Conservation (phyloP, 92 coral and sea anemone species). For the Porites evermanni region DNA sequence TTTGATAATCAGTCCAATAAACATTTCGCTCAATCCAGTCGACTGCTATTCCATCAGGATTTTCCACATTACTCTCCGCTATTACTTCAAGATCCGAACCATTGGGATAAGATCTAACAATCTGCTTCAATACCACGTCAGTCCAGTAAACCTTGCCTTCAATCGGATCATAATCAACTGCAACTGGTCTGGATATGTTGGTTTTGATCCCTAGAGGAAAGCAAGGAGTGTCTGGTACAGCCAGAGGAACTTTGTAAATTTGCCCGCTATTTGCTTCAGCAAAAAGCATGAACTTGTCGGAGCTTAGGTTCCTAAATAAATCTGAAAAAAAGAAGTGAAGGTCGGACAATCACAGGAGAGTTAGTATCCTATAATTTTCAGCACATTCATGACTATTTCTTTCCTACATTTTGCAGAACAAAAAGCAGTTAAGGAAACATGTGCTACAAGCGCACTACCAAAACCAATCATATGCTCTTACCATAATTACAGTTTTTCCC, state of each 20-base stretch:
- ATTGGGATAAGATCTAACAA: conserved; percentile 26
- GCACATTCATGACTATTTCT: too few species aligned
- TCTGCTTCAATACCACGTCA: conserved; percentile 14
- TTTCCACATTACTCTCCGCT: conserved; percentile 14
- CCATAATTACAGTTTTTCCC: conserved; percentile 22
- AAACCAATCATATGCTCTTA: neutral
- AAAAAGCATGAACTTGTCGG: conserved; percentile 55
- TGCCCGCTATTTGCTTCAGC: conserved; percentile 55
- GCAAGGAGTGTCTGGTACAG: conserved; percentile 17
- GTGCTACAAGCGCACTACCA: neutral
- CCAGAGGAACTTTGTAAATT: conserved; percentile 51
- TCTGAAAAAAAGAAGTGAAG: too few species aligned
- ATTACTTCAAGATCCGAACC: neutral
- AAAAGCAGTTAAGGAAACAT: neutral
- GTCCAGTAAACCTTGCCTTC: conserved; percentile 52
- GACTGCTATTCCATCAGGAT: conserved; percentile 63
- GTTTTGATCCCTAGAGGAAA: neutral
- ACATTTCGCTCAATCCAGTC: conserved; percentile 65
- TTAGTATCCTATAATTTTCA: too few species aligned
- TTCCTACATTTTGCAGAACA: too few species aligned
- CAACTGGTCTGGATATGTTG: neutral
- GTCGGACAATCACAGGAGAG: too few species aligned
- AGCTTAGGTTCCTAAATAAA: neutral
- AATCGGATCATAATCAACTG: neutral
- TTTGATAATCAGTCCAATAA: conserved; percentile 67